phyloP scores from a whole-genome alignment of 2,113 vertebrate species.

The Oreotrochilus melanogaster region DNA sequence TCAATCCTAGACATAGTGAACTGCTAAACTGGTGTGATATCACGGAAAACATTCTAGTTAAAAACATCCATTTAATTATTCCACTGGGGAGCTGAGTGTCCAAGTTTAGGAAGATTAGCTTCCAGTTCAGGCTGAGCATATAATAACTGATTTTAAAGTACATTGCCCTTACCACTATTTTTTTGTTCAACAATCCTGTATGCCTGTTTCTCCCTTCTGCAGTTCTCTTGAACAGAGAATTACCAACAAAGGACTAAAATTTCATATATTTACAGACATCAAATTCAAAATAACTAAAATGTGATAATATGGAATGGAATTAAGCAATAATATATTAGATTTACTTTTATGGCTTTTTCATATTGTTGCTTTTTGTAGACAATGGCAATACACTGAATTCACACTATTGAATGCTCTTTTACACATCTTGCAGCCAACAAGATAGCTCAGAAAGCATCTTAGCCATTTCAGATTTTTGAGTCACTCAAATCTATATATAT shows the following conservation, averaged over 20 bases:
- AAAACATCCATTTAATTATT: not conserved
- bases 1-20: not conserved
- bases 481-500: not conserved
- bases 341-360: not conserved
- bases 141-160: not conserved
- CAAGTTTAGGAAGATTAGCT: not conserved
- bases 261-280: not conserved
- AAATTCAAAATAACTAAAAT: not conserved
- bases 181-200: not conserved
- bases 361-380: not conserved
- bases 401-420: not conserved
- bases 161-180: accelerated
- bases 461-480: not conserved
- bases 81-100: not conserved
- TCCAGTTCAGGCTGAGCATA: not conserved
- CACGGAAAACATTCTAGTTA: not conserved
- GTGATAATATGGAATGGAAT: not conserved
- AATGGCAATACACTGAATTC: not conserved
- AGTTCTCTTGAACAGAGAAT: not conserved
- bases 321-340: not conserved
- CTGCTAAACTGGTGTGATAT: not conserved
- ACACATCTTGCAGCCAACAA: not conserved
- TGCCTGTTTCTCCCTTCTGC: not conserved
- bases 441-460: not conserved
- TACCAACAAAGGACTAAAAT: not conserved